Evolutionary conservation across 1,140 invertebrate genomes (phyloP), one percentile per base, ranked within the genome.

Genomic region (Trichonephila clavipes): DNA sequence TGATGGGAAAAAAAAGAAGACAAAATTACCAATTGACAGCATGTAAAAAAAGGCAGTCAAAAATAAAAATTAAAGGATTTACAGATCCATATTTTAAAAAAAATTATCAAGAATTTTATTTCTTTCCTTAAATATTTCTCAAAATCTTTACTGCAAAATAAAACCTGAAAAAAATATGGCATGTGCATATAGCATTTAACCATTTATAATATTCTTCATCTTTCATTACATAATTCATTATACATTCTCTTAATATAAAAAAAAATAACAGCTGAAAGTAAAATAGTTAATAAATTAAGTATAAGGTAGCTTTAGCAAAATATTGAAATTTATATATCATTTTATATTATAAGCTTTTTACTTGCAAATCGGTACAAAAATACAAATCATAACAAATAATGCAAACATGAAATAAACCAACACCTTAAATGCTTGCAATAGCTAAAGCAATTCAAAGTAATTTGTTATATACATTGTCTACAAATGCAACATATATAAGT

Each of bases 351-450:
- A 18, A 18, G 16, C 16, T 10, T 51, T 5, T 51, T 51, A 51
- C 0, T 51, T 12, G 10, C 62, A 64, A 64, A 21, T 2, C 62
- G 6, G 62, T 21, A 64, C 34, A 77, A 34, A 69, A 77, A 77
- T 40, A 77, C 24, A 18, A 24, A 77, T 34, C 21, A 77, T 18
- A 72, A 72, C 28, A 16, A 16, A 77, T 64, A 21, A 19, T 64
- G 21, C 62, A 51, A 7, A 51, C n/a, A 18, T 18, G 28, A 77
- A 34, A 77, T 77, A 18, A 77, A 77, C 72, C 72, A 77, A 77
- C 28, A 77, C 72, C 72, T 40, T 77, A 77, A 77, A 77, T 77
- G 72, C 28, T 77, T 77, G 28, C 24, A 77, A 18, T 77, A 28
- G 72, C 28, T 40, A 34, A 77, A 77, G 28, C 18, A 18, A 77